These are phyloP conservation scores for Helostoma temminkii DNA, from an alignment of 2,797 vertebrate species.

Conservation along the genomic window DNA sequence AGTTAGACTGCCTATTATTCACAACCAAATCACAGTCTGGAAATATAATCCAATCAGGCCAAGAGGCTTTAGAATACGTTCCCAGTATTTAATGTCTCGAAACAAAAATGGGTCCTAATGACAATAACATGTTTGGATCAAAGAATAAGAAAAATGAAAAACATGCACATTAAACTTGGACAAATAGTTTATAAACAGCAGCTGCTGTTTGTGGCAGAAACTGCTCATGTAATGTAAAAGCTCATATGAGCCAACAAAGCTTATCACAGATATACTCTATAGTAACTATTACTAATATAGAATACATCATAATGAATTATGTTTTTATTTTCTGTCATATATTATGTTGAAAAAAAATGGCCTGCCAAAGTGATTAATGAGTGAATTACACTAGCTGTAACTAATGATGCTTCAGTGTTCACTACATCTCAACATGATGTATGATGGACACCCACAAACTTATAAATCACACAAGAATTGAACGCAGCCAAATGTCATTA, in stretches of 20 bases:
- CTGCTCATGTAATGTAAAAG: too few relatives aligned
- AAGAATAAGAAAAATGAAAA: too few relatives aligned
- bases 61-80: not conserved
- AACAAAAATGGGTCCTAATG: not conserved
- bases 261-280: too few relatives aligned
- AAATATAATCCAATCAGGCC: not conserved
- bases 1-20: not conserved
- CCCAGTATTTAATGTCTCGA: not conserved
- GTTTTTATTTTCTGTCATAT: not conserved
- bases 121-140: too few relatives aligned
- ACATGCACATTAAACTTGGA: not conserved
- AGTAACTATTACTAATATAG: not conserved
- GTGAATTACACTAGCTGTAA: not conserved
- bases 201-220: too few relatives aligned
- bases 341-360: not conserved
- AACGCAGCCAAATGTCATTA: slow-evolving; percentile 6
- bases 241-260: too few relatives aligned
- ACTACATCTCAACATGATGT: not conserved
- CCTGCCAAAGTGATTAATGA: not conserved
- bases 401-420: not conserved
- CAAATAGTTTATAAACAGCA: too few relatives aligned
- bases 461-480: not conserved
- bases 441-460: not conserved
- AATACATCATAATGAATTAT: not conserved
- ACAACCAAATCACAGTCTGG: too few relatives aligned